Conservation (phyloP, 2,113 vertebrate genomes). For the Candoia aspera region DNA sequence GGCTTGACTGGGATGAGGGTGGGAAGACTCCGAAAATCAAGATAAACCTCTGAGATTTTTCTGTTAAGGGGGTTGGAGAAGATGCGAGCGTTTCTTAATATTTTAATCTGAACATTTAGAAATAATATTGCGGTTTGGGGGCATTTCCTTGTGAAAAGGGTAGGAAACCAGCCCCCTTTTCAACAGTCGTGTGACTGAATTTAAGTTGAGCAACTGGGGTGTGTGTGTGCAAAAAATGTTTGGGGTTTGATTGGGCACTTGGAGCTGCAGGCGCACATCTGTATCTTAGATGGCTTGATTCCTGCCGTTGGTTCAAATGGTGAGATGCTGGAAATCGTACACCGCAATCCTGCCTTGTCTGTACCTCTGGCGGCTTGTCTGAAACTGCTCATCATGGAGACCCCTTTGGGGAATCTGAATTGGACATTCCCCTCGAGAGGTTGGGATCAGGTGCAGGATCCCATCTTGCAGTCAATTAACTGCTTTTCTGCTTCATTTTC, state of each 20-base stretch:
- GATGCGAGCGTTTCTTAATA: too few species aligned
- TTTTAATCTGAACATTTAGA: too few species aligned
- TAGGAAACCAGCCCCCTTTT: too few species aligned
- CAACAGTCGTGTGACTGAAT: neutral
- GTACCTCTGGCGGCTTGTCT: neutral
- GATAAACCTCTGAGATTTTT: too few species aligned
- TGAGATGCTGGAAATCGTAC: neutral
- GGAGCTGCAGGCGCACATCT: neutral
- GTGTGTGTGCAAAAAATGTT: neutral
- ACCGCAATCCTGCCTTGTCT: neutral
- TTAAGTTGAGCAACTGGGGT: neutral
- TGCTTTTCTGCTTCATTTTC: neutral
- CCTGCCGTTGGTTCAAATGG: neutral
- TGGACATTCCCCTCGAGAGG: neutral
- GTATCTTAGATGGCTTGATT: neutral
- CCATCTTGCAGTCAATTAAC: conserved; percentile 6
- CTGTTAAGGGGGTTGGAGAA: too few species aligned
- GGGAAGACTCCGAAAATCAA: too few species aligned
- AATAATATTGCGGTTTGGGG: too few species aligned
- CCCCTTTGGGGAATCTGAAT: conserved; percentile 5
- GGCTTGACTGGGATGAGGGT: neutral
- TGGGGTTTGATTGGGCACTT: neutral
- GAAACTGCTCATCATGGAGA: conserved; percentile 17
- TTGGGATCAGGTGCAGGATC: conserved; percentile 19
- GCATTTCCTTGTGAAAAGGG: too few species aligned